Evolutionary conservation across 2,113 vertebrate genomes (phyloP).

Genomic region (Carassius carassius): DNA sequence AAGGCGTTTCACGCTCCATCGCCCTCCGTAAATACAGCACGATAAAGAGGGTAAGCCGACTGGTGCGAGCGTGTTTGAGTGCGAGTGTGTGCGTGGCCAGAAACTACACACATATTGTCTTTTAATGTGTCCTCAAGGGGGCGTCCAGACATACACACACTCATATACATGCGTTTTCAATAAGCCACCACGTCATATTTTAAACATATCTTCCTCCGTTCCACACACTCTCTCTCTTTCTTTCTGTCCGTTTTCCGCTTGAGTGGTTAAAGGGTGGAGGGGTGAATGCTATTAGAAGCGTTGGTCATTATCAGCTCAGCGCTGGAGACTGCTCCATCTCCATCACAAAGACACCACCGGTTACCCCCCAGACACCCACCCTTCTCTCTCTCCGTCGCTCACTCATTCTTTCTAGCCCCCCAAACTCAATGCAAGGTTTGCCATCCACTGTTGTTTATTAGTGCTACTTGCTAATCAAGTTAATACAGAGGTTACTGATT

Average conservation of each 20-base stretch:
- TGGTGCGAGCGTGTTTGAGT: constrained; percentile 50
- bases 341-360: constrained; percentile 76
- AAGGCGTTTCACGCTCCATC: constrained; percentile 76
- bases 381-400: constrained; percentile 1
- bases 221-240: constrained; percentile 53
- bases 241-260: constrained; percentile 68
- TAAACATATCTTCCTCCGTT: constrained; percentile 63
- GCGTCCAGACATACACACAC: constrained; percentile 52
- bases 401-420: neutral
- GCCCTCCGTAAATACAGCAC: constrained; percentile 77
- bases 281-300: constrained; percentile 76
- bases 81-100: constrained; percentile 9
- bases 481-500: neutral
- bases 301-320: constrained; percentile 76
- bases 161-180: constrained; percentile 8
- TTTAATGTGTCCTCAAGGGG: constrained; percentile 65
- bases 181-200: constrained; percentile 65
- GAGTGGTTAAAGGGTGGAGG: constrained; percentile 74
- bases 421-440: neutral
- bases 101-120: constrained; percentile 50
- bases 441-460: neutral
- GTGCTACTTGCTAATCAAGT: neutral
- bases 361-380: constrained; percentile 62
- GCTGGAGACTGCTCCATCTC: constrained; percentile 68
- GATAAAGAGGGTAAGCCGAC: constrained; percentile 75